These are phyloP conservation scores for Pseudomyrmex concolor DNA, from an alignment of 1,140 invertebrate genomes.

Conservation along the genomic window DNA sequence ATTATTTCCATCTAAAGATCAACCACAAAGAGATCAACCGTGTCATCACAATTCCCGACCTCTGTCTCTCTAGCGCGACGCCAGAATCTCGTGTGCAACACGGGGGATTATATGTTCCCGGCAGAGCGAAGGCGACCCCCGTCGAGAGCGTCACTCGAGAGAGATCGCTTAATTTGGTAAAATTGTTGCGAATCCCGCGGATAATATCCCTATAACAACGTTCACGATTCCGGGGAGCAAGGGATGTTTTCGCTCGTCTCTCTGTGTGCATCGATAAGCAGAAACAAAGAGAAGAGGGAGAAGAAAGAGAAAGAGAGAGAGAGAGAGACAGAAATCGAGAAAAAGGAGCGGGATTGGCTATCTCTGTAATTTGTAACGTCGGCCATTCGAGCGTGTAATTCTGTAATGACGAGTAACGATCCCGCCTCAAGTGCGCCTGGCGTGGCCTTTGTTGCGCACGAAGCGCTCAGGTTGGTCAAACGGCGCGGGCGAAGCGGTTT, in stretches of 20 bases:
- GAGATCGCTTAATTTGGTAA: constrained; percentile 24
- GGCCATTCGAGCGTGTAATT: constrained; percentile 76
- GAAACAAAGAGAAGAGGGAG: not conserved
- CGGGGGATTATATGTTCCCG: constrained; percentile 6
- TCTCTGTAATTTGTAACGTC: constrained; percentile 76
- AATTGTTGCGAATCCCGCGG: not conserved
- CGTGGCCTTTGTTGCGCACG: constrained; percentile 20
- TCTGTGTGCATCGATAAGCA: constrained; percentile 31
- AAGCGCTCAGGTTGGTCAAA: too few species aligned
- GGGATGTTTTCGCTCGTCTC: not conserved
- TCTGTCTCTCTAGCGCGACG: too few species aligned
- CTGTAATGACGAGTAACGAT: constrained; percentile 76
- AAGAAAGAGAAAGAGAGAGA: not conserved
- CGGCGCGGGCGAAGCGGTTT: too few species aligned
- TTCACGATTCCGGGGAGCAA: constrained; percentile 26
- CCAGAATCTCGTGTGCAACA: not conserved
- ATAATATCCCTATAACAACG: constrained; percentile 63
- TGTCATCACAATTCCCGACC: not conserved
- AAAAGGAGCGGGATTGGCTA: constrained; percentile 60
- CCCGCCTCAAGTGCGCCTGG: constrained; percentile 63
- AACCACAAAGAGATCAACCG: constrained; percentile 18
- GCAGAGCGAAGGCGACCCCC: not conserved
- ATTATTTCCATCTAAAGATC: constrained; percentile 10
- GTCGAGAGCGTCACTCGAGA: constrained; percentile 29
- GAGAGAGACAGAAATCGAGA: not conserved